Percentiles rank a stretch among this genome's conserved stretches.
Conservation (phyloP, 2,113 vertebrate genomes). For the Galemys pyrenaicus region DNA sequence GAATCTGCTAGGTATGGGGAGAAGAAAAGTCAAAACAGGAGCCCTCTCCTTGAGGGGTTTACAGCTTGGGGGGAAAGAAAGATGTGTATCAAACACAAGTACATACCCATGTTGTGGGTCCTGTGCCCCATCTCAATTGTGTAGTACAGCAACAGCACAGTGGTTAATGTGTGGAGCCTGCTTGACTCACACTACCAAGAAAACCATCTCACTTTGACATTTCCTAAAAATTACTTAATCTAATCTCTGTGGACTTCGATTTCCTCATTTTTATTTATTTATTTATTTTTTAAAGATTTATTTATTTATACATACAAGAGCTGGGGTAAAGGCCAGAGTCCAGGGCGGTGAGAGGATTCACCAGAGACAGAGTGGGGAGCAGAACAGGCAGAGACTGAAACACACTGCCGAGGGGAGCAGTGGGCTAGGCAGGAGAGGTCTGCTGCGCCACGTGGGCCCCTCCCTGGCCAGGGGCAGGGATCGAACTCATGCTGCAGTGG, state of each 20-base stretch:
- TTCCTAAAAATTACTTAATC: not conserved
- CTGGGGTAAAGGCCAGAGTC: too few species aligned
- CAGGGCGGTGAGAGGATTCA: too few species aligned
- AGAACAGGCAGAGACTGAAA: too few species aligned
- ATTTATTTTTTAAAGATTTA: too few species aligned
- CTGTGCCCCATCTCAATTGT: accelerated
- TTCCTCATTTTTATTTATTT: not conserved
- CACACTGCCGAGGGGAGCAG: too few species aligned
- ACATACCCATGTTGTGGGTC: not conserved
- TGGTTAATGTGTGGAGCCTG: not conserved
- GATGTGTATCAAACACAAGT: not conserved
- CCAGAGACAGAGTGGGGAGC: too few species aligned
- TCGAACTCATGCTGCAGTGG: too few species aligned
- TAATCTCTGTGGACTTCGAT: not conserved
- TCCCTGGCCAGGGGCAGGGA: too few species aligned
- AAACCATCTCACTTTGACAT: not conserved
- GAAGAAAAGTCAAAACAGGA: not conserved
- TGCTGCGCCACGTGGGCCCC: too few species aligned
- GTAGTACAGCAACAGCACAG: accelerated
- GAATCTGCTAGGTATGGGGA: not conserved
- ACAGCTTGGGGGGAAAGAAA: not conserved
- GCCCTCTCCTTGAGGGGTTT: not conserved
- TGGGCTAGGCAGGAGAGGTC: too few species aligned
- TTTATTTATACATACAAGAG: too few species aligned
- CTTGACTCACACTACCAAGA: accelerated